Evolutionary conservation across 2,797 vertebrate genomes (phyloP).

Genomic region (Crypturellus tataupa): DNA sequence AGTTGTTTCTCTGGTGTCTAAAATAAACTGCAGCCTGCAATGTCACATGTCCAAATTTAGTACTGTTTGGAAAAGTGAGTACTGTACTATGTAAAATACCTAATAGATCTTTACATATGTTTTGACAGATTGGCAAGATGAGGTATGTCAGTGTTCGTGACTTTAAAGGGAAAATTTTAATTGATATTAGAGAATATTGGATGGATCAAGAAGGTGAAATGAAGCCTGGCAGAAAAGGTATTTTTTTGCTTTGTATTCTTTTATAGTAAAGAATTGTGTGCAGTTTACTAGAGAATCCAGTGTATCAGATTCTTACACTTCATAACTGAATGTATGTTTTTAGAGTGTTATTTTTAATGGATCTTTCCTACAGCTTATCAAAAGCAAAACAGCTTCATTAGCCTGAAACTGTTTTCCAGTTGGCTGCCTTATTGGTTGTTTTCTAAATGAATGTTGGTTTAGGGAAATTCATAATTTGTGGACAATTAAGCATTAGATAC

Average conservation of each 20-base stretch:
- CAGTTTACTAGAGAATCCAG: not conserved
- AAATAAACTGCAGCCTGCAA: slow-evolving; percentile 3
- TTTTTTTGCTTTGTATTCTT: slow-evolving; percentile 5
- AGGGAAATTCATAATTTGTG: not conserved
- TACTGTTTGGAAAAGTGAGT: not conserved
- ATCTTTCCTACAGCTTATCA: not conserved
- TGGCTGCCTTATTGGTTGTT: not conserved
- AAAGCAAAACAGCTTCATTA: not conserved
- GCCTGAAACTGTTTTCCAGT: not conserved
- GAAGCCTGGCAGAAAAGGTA: slow-evolving; percentile 97
- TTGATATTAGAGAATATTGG: slow-evolving; percentile 98
- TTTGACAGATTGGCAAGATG: slow-evolving; percentile 95
- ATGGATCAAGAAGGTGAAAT: slow-evolving; percentile 96
- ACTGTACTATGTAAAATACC: not conserved
- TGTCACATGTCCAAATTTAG: not conserved
- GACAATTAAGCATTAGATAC: not conserved
- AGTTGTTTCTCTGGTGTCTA: slow-evolving; percentile 34
- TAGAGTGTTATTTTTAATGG: not conserved
- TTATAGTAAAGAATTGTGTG: not conserved
- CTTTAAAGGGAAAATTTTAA: slow-evolving; percentile 96
- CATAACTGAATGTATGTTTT: not conserved
- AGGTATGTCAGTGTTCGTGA: slow-evolving; percentile 95
- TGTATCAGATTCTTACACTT: not conserved
- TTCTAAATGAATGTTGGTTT: not conserved
- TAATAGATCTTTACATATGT: slow-evolving; percentile 24